These are phyloP conservation scores for Chironomus riparius DNA, from an alignment of 2,888 invertebrate genomes.

Conservation along the genomic window DNA sequence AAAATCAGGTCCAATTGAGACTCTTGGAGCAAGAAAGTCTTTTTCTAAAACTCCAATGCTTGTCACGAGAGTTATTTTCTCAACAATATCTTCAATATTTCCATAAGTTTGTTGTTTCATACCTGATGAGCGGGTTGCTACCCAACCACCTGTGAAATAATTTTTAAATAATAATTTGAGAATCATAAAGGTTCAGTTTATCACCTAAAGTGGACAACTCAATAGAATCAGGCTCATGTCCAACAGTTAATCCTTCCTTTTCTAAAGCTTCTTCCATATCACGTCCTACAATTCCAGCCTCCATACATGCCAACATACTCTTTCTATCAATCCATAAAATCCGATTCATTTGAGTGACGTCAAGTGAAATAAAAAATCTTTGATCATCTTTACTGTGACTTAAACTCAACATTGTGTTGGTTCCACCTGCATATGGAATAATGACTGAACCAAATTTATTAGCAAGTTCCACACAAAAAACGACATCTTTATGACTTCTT, in stretches of 20 bases:
- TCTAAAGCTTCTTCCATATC: not conserved
- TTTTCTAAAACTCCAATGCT: not conserved
- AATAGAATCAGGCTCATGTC: conserved; percentile 15
- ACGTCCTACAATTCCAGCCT: conserved; percentile 2
- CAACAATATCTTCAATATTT: conserved; percentile 5
- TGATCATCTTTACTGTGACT: not conserved
- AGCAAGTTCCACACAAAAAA: not conserved
- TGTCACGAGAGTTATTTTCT: not conserved
- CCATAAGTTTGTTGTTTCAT: conserved; percentile 15
- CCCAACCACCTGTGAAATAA: not conserved
- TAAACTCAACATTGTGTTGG: not conserved
- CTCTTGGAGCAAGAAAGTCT: not conserved
- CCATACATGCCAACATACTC: no score
- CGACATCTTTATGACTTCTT: conserved; percentile 12
- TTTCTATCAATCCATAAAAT: not conserved
- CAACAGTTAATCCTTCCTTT: not conserved
- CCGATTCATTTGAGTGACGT: conserved; percentile 10
- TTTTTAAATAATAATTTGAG: no score
- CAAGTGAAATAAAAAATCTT: not conserved
- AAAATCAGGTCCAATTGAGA: conserved; percentile 7
- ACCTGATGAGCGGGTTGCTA: not conserved
- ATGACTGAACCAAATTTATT: not conserved
- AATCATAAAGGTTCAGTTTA: no score
- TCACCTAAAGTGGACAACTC: conserved; percentile 13
- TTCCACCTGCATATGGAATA: conserved; percentile 7